phyloP scores from a whole-genome alignment of 2,113 vertebrate species.

The Periophthalmus modestus region DNA sequence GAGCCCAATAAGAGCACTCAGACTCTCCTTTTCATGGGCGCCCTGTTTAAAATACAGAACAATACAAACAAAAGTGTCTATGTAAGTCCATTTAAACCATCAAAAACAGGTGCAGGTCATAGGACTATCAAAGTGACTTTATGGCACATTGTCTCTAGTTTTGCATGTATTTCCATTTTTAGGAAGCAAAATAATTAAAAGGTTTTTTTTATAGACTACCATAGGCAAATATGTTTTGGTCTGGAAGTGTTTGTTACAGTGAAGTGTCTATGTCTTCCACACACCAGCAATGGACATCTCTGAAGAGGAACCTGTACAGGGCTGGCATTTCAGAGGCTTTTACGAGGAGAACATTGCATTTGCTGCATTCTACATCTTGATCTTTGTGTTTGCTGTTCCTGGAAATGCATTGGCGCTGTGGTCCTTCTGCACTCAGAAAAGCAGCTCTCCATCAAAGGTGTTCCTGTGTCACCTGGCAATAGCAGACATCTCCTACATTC shows the following conservation, averaged over 20 bases:
- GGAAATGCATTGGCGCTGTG: conserved; percentile 72
- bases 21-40: too few species aligned
- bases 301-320: not conserved
- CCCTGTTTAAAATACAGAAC: too few species aligned
- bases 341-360: conserved; percentile 61
- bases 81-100: too few species aligned
- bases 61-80: too few species aligned
- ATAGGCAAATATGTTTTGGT: not conserved
- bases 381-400: conserved; percentile 72
- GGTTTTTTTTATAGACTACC: not conserved
- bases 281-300: conserved; percentile 53
- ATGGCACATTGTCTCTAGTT: too few species aligned
- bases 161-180: too few species aligned
- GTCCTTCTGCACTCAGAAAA: conserved; percentile 59
- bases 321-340: conserved; percentile 28
- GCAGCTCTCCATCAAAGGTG: conserved; percentile 53
- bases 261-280: not conserved
- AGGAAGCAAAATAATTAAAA: too few species aligned
- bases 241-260: not conserved
- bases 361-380: conserved; percentile 63
- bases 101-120: too few species aligned
- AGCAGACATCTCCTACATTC: conserved; percentile 72
- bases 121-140: too few species aligned
- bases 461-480: conserved; percentile 71
- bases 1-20: too few species aligned